Evolutionary conservation across 2,797 vertebrate genomes (phyloP).

Genomic region (Rachycentron canadum): DNA sequence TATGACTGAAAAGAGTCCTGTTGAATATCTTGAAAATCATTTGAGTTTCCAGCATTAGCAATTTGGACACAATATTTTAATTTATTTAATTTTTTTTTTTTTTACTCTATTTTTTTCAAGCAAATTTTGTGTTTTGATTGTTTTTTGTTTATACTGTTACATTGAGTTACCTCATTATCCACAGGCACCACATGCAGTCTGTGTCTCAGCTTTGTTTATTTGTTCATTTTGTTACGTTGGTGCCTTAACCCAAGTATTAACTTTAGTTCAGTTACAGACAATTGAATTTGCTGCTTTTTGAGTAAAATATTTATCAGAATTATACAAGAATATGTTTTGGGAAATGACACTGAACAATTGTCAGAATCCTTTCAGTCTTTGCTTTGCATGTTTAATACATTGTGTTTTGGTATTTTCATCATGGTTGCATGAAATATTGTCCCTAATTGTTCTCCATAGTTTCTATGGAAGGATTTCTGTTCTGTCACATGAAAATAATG

Average conservation of each 20-base stretch:
- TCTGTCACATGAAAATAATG: constrained; percentile 51
- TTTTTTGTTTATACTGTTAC: constrained; percentile 28
- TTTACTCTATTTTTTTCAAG: constrained; percentile 14
- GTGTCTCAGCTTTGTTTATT: constrained; percentile 53
- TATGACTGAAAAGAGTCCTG: constrained; percentile 38
- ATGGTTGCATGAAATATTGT: constrained; percentile 58
- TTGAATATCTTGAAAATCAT: constrained; percentile 23
- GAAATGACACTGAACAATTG: constrained; percentile 18
- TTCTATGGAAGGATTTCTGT: constrained; percentile 32
- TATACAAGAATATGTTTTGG: constrained; percentile 39
- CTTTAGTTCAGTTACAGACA: constrained; percentile 51
- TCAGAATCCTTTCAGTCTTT: constrained; percentile 28
- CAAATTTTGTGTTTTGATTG: constrained; percentile 20
- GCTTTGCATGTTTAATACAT: constrained; percentile 60
- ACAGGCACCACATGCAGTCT: constrained; percentile 52
- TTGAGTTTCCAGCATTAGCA: neutral
- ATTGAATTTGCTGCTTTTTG: constrained; percentile 66
- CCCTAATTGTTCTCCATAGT: constrained; percentile 14
- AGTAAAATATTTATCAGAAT: constrained; percentile 8
- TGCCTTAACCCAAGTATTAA: constrained; percentile 83
- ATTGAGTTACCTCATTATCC: constrained; percentile 67
- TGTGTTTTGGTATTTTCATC: constrained; percentile 37
- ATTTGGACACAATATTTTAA: constrained; percentile 1
- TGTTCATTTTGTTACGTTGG: constrained; percentile 71
- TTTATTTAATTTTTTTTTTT: neutral